These are phyloP conservation scores for Zingel zingel DNA, from an alignment of 2,113 vertebrate genomes.

Conservation along the genomic window DNA sequence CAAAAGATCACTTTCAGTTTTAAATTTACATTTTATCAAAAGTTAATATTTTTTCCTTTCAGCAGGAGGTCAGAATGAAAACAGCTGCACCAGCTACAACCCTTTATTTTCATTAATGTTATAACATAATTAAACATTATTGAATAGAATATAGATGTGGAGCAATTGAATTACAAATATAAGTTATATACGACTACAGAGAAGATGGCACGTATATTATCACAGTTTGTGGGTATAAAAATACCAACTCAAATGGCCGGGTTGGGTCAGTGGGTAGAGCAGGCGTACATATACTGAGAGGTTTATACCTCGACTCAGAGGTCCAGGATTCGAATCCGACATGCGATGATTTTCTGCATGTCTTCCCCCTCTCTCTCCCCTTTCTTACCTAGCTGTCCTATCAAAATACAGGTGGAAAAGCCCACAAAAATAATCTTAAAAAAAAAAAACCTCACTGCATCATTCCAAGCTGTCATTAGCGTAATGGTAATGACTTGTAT, in stretches of 20 bases:
- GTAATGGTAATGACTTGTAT: slow-evolving; percentile 42
- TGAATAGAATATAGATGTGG: background rate
- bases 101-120: background rate
- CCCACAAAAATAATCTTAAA: too few species aligned
- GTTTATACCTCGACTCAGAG: too few species aligned
- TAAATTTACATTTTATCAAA: background rate
- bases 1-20: background rate
- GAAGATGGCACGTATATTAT: background rate
- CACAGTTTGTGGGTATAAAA: slow-evolving; percentile 26
- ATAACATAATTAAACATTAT: too few species aligned
- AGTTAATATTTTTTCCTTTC: background rate
- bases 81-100: background rate
- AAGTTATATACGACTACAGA: background rate
- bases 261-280: too few species aligned
- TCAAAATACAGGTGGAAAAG: too few species aligned
- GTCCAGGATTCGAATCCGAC: too few species aligned
- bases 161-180: background rate
- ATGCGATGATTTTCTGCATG: too few species aligned
- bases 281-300: too few species aligned
- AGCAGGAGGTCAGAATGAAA: background rate
- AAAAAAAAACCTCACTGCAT: slow-evolving; percentile 6
- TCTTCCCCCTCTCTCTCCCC: too few species aligned
- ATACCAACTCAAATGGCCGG: background rate
- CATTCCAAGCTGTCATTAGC: slow-evolving; percentile 36
- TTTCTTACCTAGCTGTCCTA: too few species aligned